Conservation (phyloP, 1,140 invertebrate species). For the Leguminivora glycinivorella region DNA sequence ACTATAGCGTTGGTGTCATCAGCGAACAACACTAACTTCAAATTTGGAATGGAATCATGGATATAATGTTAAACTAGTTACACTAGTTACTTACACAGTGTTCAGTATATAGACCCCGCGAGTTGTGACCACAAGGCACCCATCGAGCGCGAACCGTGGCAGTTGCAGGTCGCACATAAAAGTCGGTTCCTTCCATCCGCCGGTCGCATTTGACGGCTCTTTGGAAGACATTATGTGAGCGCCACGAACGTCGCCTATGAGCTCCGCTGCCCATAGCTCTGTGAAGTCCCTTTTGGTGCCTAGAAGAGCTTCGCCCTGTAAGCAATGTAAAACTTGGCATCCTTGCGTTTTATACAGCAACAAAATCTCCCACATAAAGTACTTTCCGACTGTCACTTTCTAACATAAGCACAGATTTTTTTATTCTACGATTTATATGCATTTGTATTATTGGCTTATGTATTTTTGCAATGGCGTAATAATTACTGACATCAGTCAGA, state of each 20-base stretch:
- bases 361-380: too few species aligned
- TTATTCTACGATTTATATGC: too few species aligned
- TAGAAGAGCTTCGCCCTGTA: slow-evolving; percentile 54
- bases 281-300: slow-evolving; percentile 53
- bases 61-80: too few species aligned
- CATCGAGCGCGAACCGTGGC: slow-evolving; percentile 58
- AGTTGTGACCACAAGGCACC: slow-evolving; percentile 61
- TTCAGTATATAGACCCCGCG: slow-evolving; percentile 64
- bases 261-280: slow-evolving; percentile 60
- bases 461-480: too few species aligned
- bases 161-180: slow-evolving; percentile 67
- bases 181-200: slow-evolving; percentile 62
- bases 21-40: too few species aligned
- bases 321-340: slow-evolving; percentile 21
- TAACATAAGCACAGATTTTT: too few species aligned
- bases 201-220: slow-evolving; percentile 39
- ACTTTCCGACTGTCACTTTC: too few species aligned
- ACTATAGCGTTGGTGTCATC: too few species aligned
- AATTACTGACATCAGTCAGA: too few species aligned
- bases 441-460: too few species aligned
- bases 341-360: too few species aligned
- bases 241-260: slow-evolving; percentile 61
- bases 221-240: slow-evolving; percentile 59
- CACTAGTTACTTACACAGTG: slow-evolving; percentile 58
- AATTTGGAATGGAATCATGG: too few species aligned